Evolutionary conservation across 2,888 invertebrate genomes (phyloP).

Genomic region (Macroteleia sp.): DNA sequence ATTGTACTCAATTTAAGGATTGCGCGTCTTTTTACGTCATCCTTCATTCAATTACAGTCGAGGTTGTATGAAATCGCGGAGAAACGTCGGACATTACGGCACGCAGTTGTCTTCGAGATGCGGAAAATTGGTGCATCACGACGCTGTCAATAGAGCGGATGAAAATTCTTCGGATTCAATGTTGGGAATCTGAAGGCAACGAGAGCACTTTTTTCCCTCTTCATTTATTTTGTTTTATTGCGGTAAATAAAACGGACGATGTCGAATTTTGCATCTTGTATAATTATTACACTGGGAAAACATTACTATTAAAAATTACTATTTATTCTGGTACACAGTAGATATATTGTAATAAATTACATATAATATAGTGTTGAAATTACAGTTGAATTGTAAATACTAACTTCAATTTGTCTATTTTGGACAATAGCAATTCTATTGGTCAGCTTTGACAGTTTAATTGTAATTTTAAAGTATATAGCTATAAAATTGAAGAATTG

Average conservation of each 20-base stretch:
- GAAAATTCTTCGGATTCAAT: slow-evolving; percentile 47
- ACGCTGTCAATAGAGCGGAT: slow-evolving; percentile 30
- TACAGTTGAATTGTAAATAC: no score
- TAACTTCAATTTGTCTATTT: no score
- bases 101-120: slow-evolving; percentile 30
- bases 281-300: no score
- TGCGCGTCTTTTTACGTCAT: slow-evolving; percentile 46
- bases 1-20: slow-evolving; percentile 45
- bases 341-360: no score
- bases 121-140: slow-evolving; percentile 50
- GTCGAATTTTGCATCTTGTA: background rate
- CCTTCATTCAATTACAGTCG: slow-evolving; percentile 46
- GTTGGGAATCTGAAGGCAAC: slow-evolving; percentile 17
- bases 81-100: slow-evolving; percentile 40
- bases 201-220: background rate
- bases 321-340: no score
- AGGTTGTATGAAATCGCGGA: slow-evolving; percentile 44
- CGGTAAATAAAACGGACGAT: background rate
- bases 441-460: no score
- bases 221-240: background rate
- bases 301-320: no score
- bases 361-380: no score
- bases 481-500: no score
- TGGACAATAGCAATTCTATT: no score
- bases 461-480: no score